phyloP scores from a whole-genome alignment of 2,113 vertebrate genomes.

The Scophthalmus maximus region DNA sequence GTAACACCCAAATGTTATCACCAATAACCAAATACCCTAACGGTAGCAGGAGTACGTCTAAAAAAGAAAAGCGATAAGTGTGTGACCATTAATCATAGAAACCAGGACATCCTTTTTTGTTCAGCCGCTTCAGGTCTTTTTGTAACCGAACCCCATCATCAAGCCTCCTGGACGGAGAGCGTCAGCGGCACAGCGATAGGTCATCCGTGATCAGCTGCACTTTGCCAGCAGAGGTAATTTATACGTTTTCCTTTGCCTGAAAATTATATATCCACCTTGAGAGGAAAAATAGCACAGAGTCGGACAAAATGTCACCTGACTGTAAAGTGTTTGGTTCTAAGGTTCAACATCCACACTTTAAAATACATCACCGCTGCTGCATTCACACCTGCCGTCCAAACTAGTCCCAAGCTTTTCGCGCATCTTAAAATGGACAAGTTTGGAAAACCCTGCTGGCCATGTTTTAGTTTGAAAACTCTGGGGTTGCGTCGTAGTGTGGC shows the following conservation, averaged over 20 bases:
- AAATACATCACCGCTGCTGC: too few relatives aligned
- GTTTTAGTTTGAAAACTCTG: too few relatives aligned
- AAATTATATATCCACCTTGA: constrained; percentile 9
- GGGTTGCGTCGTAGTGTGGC: too few relatives aligned
- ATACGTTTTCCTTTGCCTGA: constrained; percentile 21
- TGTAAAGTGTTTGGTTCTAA: too few relatives aligned
- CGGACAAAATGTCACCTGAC: constrained; percentile 34
- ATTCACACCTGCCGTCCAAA: too few relatives aligned
- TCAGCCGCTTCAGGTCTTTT: constrained; percentile 15
- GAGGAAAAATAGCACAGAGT: constrained; percentile 17
- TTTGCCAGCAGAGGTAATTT: constrained; percentile 33
- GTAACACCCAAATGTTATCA: neutral
- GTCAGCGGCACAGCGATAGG: neutral
- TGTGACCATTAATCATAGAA: neutral
- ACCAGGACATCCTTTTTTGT: neutral
- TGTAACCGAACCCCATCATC: constrained; percentile 1
- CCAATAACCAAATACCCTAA: neutral
- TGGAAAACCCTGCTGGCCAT: too few relatives aligned
- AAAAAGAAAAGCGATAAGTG: neutral
- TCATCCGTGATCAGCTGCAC: neutral
- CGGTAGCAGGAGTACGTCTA: neutral
- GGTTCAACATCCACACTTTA: too few relatives aligned
- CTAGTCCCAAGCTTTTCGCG: too few relatives aligned
- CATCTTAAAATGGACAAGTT: too few relatives aligned
- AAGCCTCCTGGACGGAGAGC: constrained; percentile 4